A percentile compares a stretch with the other conserved stretches of the same genome.
These are phyloP conservation scores for Luidia sarsii DNA, from an alignment of 53 echinoderm and acorn worm species.

Conservation along the genomic window DNA sequence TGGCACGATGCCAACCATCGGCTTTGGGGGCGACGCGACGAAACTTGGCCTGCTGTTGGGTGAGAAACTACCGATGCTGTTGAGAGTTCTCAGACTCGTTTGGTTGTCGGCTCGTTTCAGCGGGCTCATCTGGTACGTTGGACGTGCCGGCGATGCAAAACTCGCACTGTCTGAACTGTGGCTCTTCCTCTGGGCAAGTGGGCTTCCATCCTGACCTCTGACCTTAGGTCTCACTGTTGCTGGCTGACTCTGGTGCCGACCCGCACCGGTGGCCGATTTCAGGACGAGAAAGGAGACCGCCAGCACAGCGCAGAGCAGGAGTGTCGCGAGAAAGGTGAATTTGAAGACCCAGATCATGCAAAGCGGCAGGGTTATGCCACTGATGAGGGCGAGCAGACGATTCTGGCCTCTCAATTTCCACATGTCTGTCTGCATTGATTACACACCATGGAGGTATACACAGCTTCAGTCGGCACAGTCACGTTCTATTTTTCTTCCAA, in stretches of 20 bases:
- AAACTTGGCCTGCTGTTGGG: too few species aligned
- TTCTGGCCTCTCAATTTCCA: not conserved
- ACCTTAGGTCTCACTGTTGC: not conserved
- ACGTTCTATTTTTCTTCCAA: too few species aligned
- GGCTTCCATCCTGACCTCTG: too few species aligned
- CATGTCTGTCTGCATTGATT: conserved; percentile 29
- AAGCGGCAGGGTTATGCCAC: conserved; percentile 21
- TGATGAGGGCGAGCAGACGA: conserved; percentile 52
- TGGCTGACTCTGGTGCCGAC: not conserved
- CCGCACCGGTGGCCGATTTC: not conserved
- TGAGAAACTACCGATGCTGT: too few species aligned
- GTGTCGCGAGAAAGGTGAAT: not conserved
- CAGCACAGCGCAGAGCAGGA: not conserved
- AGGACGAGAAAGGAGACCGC: not conserved
- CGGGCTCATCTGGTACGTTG: not conserved
- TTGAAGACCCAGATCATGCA: conserved; percentile 2
- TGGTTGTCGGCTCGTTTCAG: conserved; percentile 14
- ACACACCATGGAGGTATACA: too few species aligned
- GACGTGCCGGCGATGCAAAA: not conserved
- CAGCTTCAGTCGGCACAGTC: too few species aligned
- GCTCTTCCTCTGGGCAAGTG: too few species aligned
- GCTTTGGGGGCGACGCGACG: too few species aligned
- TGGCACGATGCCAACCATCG: too few species aligned
- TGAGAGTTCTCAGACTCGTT: too few species aligned
- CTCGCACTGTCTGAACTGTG: not conserved